Percentiles rank a stretch among this genome's conserved stretches.
phyloP scores from a whole-genome alignment of 2,113 vertebrate genomes.

The Setophaga petechia region DNA sequence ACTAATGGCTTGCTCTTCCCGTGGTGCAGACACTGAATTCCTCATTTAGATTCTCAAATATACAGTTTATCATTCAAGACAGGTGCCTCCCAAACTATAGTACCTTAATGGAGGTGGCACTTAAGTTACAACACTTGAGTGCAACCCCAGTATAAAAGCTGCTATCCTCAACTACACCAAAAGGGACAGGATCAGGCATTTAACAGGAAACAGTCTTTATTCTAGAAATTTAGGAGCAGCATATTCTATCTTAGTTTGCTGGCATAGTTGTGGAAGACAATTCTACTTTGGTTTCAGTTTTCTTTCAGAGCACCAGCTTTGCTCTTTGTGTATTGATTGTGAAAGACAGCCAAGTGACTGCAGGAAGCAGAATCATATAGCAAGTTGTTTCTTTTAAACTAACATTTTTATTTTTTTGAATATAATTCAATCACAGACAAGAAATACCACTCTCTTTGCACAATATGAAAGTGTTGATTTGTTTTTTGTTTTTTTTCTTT shows the following conservation, averaged over 20 bases:
- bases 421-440: slow-evolving; percentile 3
- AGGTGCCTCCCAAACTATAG: neutral
- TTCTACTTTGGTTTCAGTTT: neutral
- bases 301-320: neutral
- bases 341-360: neutral
- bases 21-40: neutral
- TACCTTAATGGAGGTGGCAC: neutral
- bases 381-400: neutral
- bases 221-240: neutral
- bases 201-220: neutral
- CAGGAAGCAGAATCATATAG: neutral
- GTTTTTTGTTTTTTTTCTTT: neutral
- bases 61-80: neutral
- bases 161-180: neutral
- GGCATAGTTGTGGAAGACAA: neutral
- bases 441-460: neutral
- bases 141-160: neutral
- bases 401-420: neutral
- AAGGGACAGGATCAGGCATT: neutral
- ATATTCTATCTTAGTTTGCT: neutral
- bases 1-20: neutral
- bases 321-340: neutral
- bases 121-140: neutral
- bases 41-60: neutral
- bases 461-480: neutral